Evolutionary conservation across 2,888 invertebrate genomes (phyloP).

Genomic region (Melieria omissa): DNA sequence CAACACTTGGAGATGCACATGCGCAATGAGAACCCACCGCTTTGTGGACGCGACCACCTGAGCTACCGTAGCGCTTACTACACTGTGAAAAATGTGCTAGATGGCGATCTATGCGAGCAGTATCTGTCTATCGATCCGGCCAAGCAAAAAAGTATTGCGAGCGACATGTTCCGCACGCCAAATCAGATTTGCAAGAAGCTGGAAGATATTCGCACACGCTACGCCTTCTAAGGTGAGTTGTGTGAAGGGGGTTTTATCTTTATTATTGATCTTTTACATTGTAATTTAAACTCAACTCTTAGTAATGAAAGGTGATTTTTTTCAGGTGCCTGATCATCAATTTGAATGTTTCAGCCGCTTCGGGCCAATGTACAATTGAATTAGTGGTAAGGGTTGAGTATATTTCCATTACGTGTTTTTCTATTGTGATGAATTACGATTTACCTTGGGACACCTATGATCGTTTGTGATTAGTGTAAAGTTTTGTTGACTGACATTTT

Average conservation of each 20-base stretch:
- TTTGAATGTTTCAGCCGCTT: constrained; percentile 25
- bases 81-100: constrained; percentile 93
- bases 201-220: constrained; percentile 98
- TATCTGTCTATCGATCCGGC: constrained; percentile 93
- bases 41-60: constrained; percentile 97
- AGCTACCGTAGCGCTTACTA: constrained; percentile 97
- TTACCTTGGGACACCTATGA: constrained; percentile 65
- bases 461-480: constrained; percentile 54
- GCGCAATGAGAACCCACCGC: constrained; percentile 94
- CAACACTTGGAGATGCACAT: constrained; percentile 99
- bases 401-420: no score
- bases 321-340: constrained; percentile 35
- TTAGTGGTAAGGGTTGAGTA: no score
- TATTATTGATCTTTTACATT: constrained; percentile 11
- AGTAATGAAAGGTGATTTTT: no score
- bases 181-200: constrained; percentile 98
- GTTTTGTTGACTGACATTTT: neutral
- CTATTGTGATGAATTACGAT: constrained; percentile 50
- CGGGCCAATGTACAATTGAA: no score
- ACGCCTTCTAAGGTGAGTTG: constrained; percentile 83
- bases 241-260: constrained; percentile 34
- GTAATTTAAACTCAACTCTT: no score
- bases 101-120: constrained; percentile 99
- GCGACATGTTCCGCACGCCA: constrained; percentile 93
- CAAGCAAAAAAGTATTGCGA: constrained; percentile 95